phyloP scores from a whole-genome alignment of 2,888 invertebrate genomes.

The Copidosoma aretas region DNA sequence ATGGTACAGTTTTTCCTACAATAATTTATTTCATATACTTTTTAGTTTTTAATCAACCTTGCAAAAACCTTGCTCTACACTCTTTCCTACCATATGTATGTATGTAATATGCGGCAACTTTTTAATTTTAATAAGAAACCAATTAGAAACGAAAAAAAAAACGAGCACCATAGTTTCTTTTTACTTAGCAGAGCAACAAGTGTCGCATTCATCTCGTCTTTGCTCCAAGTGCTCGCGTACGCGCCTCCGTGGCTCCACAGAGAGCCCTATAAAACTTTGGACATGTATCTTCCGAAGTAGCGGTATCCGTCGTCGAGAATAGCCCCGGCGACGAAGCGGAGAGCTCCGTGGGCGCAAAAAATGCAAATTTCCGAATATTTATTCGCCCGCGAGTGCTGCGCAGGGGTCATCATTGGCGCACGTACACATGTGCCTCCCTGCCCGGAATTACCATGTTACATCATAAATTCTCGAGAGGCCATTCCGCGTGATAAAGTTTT shows the following conservation, averaged over 20 bases:
- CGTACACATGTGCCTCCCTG: constrained; percentile 5
- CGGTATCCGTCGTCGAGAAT: constrained; percentile 57
- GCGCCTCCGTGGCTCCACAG: constrained; percentile 47
- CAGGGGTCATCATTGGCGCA: constrained; percentile 5
- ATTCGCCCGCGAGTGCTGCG: constrained; percentile 44
- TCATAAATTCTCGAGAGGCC: constrained; percentile 28
- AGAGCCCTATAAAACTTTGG: constrained; percentile 59
- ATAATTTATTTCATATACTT: too few relatives aligned
- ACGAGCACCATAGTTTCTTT: too few relatives aligned
- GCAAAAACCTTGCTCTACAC: too few relatives aligned
- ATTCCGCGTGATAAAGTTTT: constrained; percentile 31
- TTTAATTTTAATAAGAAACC: too few relatives aligned
- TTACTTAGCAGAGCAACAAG: constrained; percentile 50
- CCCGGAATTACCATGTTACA: constrained; percentile 36
- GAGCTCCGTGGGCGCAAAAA: constrained; percentile 46
- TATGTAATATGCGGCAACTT: too few relatives aligned
- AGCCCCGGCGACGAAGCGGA: constrained; percentile 44
- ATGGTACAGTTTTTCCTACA: too few relatives aligned
- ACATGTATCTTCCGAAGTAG: constrained; percentile 57
- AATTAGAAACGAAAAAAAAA: too few relatives aligned
- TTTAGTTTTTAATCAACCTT: too few relatives aligned
- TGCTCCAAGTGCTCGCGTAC: not conserved
- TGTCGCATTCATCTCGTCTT: constrained; percentile 52
- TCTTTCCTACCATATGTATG: too few relatives aligned
- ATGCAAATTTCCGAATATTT: constrained; percentile 58